Conservation (phyloP, 2,797 vertebrate genomes). For the Pyrocephalus nanus region DNA sequence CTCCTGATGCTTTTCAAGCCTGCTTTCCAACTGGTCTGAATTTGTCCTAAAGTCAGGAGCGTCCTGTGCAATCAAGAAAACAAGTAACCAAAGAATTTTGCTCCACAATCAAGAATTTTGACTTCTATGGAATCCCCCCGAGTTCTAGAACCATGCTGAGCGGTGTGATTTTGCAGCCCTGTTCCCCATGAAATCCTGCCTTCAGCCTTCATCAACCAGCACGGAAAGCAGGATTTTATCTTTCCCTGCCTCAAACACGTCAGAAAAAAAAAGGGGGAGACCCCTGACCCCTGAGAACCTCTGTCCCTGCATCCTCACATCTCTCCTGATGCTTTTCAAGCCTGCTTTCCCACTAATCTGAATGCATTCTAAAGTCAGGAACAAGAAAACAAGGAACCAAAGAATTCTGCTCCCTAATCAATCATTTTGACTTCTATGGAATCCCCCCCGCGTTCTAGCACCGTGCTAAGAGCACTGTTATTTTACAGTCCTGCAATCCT, state of each 20-base stretch:
- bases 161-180: fast-evolving
- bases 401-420: neutral
- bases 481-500: fast-evolving
- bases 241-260: fast-evolving
- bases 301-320: neutral
- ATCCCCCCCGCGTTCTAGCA: fast-evolving
- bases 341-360: fast-evolving
- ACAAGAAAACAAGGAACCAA: neutral
- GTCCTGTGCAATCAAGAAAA: neutral
- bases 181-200: neutral
- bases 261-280: neutral
- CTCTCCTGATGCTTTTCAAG: neutral
- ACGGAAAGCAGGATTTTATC: neutral
- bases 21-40: neutral
- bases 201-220: fast-evolving
- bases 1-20: neutral
- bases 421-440: fast-evolving
- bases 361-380: neutral
- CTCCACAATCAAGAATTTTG: neutral
- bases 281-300: fast-evolving
- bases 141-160: fast-evolving
- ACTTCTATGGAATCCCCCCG: fast-evolving
- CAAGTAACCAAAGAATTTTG: fast-evolving
- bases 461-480: fast-evolving
- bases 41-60: neutral